Conservation (phyloP, 2,113 vertebrate species). For the Candoia aspera region DNA sequence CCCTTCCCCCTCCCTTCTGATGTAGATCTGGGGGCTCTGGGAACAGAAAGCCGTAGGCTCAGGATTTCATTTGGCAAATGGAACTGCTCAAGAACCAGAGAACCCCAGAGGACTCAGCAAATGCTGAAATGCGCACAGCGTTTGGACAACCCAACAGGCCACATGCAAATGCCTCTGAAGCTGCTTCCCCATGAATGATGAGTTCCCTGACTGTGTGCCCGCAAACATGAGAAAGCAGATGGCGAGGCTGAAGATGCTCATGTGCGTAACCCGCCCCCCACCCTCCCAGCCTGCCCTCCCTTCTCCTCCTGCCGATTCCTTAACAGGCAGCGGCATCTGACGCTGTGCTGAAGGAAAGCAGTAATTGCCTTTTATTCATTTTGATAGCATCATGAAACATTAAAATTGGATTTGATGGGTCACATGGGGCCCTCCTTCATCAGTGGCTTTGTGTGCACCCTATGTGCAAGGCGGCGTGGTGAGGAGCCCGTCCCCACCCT, state of each 20-base stretch:
- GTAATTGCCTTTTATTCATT: slow-evolving; percentile 43
- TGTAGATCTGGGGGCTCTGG: not conserved
- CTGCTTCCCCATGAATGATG: not conserved
- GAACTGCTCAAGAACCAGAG: not conserved
- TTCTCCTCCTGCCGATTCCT: not conserved
- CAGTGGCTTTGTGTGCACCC: not conserved
- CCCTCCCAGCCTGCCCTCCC: not conserved
- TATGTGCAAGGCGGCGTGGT: fast-evolving
- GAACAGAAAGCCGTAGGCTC: not conserved
- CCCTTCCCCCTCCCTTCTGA: too few species aligned
- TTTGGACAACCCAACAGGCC: too few species aligned
- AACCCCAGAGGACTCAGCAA: not conserved
- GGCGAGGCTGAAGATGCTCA: not conserved
- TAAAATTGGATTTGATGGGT: slow-evolving; percentile 43
- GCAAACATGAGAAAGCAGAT: not conserved
- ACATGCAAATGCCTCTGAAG: not conserved
- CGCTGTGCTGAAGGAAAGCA: slow-evolving; percentile 26
- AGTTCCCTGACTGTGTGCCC: not conserved
- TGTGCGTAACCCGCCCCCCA: not conserved
- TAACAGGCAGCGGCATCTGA: not conserved
- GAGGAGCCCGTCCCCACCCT: slow-evolving; percentile 5
- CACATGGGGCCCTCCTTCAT: slow-evolving; percentile 42
- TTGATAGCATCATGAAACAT: slow-evolving; percentile 43
- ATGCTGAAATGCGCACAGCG: not conserved
- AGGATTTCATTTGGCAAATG: not conserved